A percentile compares a stretch with the other conserved stretches of the same genome.
These are phyloP conservation scores for Ivindomyrus marchei DNA, from an alignment of 2,113 vertebrate species.

Conservation along the genomic window DNA sequence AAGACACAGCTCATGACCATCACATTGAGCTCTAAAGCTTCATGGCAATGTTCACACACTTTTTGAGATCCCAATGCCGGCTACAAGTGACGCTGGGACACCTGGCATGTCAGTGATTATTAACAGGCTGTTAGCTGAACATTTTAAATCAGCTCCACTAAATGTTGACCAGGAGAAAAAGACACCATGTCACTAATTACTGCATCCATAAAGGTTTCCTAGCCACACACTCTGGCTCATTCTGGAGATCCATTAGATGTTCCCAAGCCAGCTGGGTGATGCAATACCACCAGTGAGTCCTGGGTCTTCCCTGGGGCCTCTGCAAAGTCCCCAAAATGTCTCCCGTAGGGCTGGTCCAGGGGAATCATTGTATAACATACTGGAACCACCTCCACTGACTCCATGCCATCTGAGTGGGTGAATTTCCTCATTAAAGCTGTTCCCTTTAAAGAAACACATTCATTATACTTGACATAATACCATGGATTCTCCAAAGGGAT, in stretches of 20 bases:
- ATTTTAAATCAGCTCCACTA: background rate
- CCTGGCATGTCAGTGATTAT: background rate
- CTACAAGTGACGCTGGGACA: background rate
- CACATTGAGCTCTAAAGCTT: background rate
- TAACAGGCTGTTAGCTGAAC: background rate
- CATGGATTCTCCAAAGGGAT: background rate
- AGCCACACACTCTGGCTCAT: background rate
- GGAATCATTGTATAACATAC: background rate
- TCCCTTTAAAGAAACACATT: background rate
- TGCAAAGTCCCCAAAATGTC: background rate
- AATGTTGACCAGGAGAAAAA: background rate
- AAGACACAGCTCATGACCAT: background rate
- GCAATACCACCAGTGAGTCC: background rate
- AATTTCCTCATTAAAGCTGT: background rate
- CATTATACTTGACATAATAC: background rate
- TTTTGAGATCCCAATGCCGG: background rate
- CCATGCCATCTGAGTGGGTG: background rate
- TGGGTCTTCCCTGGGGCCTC: background rate
- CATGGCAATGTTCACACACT: background rate
- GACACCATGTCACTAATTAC: background rate
- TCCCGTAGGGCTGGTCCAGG: background rate
- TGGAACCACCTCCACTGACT: background rate
- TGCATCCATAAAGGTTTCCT: background rate
- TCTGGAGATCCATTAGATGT: background rate
- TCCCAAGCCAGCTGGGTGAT: background rate